phyloP scores from a whole-genome alignment of 2,888 invertebrate species.

The Hirtodrosophila cameraria region DNA sequence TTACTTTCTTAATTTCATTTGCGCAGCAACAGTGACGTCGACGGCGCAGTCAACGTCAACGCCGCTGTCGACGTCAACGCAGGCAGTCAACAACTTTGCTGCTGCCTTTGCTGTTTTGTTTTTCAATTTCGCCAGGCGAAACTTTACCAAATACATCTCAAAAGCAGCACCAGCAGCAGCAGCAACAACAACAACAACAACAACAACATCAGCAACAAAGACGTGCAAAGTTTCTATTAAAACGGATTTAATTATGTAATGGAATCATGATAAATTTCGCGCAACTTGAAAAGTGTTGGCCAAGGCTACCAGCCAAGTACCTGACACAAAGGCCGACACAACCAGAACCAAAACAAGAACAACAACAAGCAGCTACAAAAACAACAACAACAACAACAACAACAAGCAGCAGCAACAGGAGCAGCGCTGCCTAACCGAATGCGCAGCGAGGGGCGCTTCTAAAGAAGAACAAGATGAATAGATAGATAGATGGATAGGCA shows the following conservation, averaged over 20 bases:
- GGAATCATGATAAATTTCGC: conserved; percentile 81
- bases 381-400: conserved; percentile 14
- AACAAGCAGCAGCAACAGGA: conserved; percentile 1
- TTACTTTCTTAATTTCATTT: conserved; percentile 80
- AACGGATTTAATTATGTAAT: conserved; percentile 83
- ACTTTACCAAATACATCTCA: conserved; percentile 77
- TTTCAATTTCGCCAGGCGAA: conserved; percentile 72
- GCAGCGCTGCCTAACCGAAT: conserved; percentile 23
- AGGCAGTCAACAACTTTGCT: conserved; percentile 40
- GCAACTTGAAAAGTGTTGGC: conserved; percentile 79
- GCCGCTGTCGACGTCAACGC: conserved; percentile 11
- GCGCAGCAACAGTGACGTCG: conserved; percentile 48
- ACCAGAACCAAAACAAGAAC: conserved; percentile 44
- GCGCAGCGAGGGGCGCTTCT: not conserved
- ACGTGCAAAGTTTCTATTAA: conserved; percentile 78
- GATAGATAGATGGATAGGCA: conserved; percentile 32
- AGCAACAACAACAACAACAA: conserved; percentile 18
- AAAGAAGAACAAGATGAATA: conserved; percentile 32
- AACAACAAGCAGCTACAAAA: conserved; percentile 5
- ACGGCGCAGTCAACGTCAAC: conserved; percentile 33
- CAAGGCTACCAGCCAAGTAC: conserved; percentile 52
- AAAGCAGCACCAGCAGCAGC: conserved; percentile 46
- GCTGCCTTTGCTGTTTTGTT: conserved; percentile 68
- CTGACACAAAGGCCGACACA: conserved; percentile 56
- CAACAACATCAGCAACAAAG: conserved; percentile 48